Percentiles rank a stretch among this genome's conserved stretches.
Conservation (phyloP, 2,113 vertebrate genomes). For the Zapus hudsonius region DNA sequence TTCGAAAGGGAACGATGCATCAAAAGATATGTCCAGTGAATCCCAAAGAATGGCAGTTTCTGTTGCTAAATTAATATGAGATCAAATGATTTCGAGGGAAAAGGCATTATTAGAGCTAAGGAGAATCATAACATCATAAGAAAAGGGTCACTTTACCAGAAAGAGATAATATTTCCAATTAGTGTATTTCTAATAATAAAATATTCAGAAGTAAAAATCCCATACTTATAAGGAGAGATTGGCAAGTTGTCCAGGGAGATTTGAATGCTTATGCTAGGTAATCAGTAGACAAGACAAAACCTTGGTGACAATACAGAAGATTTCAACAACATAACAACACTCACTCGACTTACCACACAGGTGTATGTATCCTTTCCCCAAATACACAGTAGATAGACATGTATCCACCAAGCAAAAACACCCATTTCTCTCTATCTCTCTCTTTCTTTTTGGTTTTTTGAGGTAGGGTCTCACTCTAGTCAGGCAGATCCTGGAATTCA, state of each 20-base stretch:
- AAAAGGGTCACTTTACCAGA: background rate
- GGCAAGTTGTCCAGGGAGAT: constrained; percentile 11
- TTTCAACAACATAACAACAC: background rate
- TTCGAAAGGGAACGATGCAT: background rate
- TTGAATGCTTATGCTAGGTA: background rate
- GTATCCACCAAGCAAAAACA: background rate
- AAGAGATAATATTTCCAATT: background rate
- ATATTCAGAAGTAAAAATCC: constrained; percentile 28
- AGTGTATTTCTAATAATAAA: background rate
- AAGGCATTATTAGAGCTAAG: background rate
- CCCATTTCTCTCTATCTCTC: too few relatives aligned
- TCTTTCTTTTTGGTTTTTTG: too few relatives aligned
- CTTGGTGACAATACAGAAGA: constrained; percentile 36
- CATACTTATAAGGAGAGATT: background rate
- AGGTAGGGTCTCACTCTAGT: too few relatives aligned
- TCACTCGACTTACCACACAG: background rate
- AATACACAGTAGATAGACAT: background rate
- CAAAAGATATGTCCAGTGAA: background rate
- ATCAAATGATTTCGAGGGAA: background rate
- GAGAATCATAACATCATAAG: background rate
- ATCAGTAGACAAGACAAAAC: background rate
- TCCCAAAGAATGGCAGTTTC: background rate
- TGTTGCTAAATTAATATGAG: constrained; percentile 13
- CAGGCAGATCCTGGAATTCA: too few relatives aligned
- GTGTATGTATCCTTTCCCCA: too few relatives aligned